Base-by-base conservation (phyloP, 1,140 invertebrate genomes). In the Drosophila novamexicana region DNA sequence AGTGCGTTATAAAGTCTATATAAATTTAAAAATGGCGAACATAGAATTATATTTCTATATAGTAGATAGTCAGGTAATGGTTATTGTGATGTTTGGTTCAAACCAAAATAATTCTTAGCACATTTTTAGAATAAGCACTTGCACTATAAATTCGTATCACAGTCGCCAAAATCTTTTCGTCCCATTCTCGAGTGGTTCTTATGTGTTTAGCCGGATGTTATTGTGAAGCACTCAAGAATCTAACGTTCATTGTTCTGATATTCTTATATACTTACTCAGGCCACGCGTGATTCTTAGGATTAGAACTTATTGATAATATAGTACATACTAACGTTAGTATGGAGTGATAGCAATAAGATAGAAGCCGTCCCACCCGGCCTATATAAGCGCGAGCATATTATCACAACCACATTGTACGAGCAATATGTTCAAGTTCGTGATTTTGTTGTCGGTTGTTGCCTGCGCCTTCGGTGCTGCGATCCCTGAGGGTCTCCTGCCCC, bases 401-500 rank as follows among this genome's bases (percentile, higher is more conserved):
- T n/a, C 8, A 53, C 10, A 6, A 14, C 7, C n/a, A 45, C 42
- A 59, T 47, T 18, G 57, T 59, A 18, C 29, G 29, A 45, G 42
- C 57, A 77, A 59, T 58, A 91, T 88, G 90, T 77, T 91, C 49
- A 85, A 90, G 81, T 85, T 90, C 64, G 81, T 85, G 63, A 75
- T 82, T 56, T 61, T 90, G 66, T 85, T 82, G 67, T 90, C 76
- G 36, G 72, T 72, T 9, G 65, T 77, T 56, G 75, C 75, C 54
- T 90, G 81, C 65, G 81, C 73, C 72, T 65, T 86, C 16, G 77
- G 75, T 3, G 79, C 75, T 53, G 68, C 79, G 42, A 36, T 90
- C 4, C 81, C 86, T 12, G 76, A 85, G 63, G 79, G 85, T 18
- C 56, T 88, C 49, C 53, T 88, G 49, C 84, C 84, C 50, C 73